Evolutionary conservation across 2,113 vertebrate genomes (phyloP), one percentile per base, ranked within the genome.

Genomic region (Nerophis lumbriciformis): DNA sequence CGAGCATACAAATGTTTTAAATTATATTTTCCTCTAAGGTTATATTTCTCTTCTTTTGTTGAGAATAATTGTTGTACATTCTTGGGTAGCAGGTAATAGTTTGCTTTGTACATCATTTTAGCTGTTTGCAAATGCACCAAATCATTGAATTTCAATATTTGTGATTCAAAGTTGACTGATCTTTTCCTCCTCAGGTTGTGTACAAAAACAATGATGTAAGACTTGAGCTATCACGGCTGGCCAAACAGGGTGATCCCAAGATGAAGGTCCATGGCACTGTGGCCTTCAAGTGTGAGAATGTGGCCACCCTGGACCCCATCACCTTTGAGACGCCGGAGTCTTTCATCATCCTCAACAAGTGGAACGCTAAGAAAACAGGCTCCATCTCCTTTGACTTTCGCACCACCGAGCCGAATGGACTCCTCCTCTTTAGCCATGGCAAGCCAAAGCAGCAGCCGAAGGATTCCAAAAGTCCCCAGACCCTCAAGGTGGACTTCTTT

Each of bases 381-480:
- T 99, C 96, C 48, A 97, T 99, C 85, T 98, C 96, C 9, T 99
- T 99, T 79, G 96, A 99, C 85, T 99, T 99, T 74, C 94, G 96
- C 63, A 99, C 96, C 63, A 97, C 96, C 1, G 96, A 99, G 83
- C 96, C 96, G 54, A 99, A 96, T 8, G 97, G 97, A 19, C 91
- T 98, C 58, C 94, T 99, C 59, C 91, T 99, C 69, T 99, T 98
- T 83, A 99, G 95, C 74, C 95, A 98, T 0, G 97, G 97, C 54
- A 97, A 97, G 80, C 93, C 94, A 59, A 92, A 94, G 68, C 94
- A 94, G 76, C 93, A 93, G 61, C 91, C 94, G 5, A 98, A 98
- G 77, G 95, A 96, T 66, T 92, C 94, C 79, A 97, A 95, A 69
- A 91, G 92, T 61, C 94, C 93, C 5, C 92, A 94, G 74, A 94